Conservation (phyloP, 1,140 invertebrate species). For the Stenopsyche tienmushanensis region DNA sequence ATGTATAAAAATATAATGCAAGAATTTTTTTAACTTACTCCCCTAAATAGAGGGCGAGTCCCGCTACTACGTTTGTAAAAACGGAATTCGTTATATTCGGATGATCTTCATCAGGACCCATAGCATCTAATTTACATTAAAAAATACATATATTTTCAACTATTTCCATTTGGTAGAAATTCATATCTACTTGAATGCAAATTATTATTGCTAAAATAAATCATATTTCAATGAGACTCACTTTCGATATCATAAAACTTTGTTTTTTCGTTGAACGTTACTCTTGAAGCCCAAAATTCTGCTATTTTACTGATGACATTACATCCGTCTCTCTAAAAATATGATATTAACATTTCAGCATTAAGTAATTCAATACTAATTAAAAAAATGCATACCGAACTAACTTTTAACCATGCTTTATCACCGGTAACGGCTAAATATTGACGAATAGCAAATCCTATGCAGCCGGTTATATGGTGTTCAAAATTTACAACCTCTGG, state of each 20-base stretch:
- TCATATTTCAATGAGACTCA: too few relatives aligned
- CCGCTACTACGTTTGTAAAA: slow-evolving; percentile 59
- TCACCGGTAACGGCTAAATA: slow-evolving; percentile 55
- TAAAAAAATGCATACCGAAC: background rate
- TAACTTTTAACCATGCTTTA: slow-evolving; percentile 53
- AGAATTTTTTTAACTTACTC: too few relatives aligned
- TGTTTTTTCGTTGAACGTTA: slow-evolving; percentile 50
- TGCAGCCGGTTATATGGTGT: slow-evolving; percentile 58
- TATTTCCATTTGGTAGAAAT: too few relatives aligned
- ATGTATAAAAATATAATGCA: too few relatives aligned
- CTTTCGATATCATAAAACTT: slow-evolving; percentile 54
- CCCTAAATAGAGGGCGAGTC: slow-evolving; percentile 57
- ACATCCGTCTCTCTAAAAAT: slow-evolving; percentile 54
- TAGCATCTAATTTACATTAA: slow-evolving; percentile 49
- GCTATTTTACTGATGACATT: slow-evolving; percentile 57
- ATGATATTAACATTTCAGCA: background rate
- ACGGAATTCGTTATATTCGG: slow-evolving; percentile 56
- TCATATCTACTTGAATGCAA: too few relatives aligned
- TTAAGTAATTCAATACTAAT: background rate
- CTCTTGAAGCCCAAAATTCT: slow-evolving; percentile 58
- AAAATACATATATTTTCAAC: background rate
- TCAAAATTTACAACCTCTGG: slow-evolving; percentile 57
- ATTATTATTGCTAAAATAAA: too few relatives aligned
- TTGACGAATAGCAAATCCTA: slow-evolving; percentile 55
- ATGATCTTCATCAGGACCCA: slow-evolving; percentile 63